Conservation (phyloP, 2,113 vertebrate genomes). For the Physeter macrocephalus region DNA sequence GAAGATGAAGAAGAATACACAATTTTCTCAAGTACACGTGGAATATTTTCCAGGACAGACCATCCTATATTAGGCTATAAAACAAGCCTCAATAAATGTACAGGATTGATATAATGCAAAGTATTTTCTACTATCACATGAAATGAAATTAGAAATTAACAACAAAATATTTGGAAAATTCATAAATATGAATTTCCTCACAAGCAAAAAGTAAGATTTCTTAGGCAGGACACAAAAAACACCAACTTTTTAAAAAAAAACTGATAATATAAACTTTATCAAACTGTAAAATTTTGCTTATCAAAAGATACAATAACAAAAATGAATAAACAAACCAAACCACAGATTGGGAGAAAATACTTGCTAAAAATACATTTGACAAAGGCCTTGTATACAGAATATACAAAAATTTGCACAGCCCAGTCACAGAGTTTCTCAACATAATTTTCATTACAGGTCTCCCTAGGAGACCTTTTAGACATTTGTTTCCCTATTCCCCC, state of each 20-base stretch:
- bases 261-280: not conserved
- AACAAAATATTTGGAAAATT: not conserved
- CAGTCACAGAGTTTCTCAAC: not conserved
- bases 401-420: not conserved
- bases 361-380: not conserved
- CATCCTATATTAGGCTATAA: not conserved
- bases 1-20: not conserved
- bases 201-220: not conserved
- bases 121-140: not conserved
- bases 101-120: not conserved
- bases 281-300: not conserved
- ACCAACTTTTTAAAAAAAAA: not conserved
- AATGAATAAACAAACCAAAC: not conserved
- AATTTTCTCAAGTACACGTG: not conserved
- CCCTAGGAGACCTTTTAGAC: not conserved
- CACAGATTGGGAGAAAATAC: not conserved
- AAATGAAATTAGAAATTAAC: not conserved
- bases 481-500: not conserved
- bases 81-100: not conserved
- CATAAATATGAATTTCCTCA: not conserved
- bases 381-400: not conserved
- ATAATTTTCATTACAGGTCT: not conserved
- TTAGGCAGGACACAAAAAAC: not conserved
- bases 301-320: not conserved
- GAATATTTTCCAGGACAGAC: not conserved